Percentiles rank a stretch among this genome's conserved stretches.
phyloP scores from a whole-genome alignment of 2,113 vertebrate genomes.

The Coregonus clupeaformis region DNA sequence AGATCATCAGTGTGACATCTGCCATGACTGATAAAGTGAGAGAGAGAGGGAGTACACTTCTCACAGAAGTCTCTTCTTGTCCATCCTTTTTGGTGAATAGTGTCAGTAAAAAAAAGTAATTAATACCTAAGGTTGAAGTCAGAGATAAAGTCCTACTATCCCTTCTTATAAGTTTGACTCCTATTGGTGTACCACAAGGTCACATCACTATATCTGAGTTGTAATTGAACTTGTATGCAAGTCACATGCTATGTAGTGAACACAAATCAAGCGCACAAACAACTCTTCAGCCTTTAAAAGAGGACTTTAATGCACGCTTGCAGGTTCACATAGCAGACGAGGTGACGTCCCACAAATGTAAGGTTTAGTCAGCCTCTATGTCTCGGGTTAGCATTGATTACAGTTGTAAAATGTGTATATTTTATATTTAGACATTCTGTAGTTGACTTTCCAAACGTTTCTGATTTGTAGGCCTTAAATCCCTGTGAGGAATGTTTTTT shows the following conservation, averaged over 20 bases:
- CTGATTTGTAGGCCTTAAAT: not conserved
- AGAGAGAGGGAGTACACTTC: slow-evolving; percentile 15
- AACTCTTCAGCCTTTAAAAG: too few relatives aligned
- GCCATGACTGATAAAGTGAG: slow-evolving; percentile 34
- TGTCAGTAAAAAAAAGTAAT: not conserved
- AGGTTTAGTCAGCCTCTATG: slow-evolving; percentile 19
- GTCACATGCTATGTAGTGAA: not conserved
- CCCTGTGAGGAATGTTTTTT: not conserved
- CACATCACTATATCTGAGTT: not conserved
- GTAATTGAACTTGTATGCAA: slow-evolving; percentile 1
- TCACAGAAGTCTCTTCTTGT: too few relatives aligned
- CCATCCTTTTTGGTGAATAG: not conserved
- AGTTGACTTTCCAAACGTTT: too few relatives aligned
- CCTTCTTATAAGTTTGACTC: not conserved
- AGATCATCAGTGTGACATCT: slow-evolving; percentile 44
- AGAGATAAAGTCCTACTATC: not conserved
- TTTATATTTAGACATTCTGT: too few relatives aligned
- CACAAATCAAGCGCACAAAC: too few relatives aligned
- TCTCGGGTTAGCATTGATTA: slow-evolving; percentile 38
- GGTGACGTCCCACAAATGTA: slow-evolving; percentile 33
- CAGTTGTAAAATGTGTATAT: not conserved
- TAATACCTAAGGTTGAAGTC: not conserved
- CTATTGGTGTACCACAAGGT: slow-evolving; percentile 1
- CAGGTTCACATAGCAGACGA: slow-evolving; percentile 5
- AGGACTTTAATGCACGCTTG: too few relatives aligned